phyloP scores from a whole-genome alignment of 2,888 invertebrate species.

The Troilus luridus region DNA sequence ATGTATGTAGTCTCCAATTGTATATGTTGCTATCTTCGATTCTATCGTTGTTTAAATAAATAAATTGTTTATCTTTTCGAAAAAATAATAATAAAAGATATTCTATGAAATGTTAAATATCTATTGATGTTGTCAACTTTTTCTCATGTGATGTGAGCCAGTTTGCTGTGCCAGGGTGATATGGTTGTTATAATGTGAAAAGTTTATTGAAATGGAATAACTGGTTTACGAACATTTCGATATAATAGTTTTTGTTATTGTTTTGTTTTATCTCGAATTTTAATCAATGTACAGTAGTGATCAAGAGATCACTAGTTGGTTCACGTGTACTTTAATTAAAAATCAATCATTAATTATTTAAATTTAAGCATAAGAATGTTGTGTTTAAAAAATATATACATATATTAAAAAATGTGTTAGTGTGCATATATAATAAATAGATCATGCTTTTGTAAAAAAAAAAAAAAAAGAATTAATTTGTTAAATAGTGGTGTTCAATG shows the following conservation, averaged over 20 bases:
- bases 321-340: background rate
- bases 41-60: conserved; percentile 11
- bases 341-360: background rate
- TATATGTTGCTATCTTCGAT: conserved; percentile 29
- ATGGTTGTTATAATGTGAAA: background rate
- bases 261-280: background rate
- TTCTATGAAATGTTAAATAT: background rate
- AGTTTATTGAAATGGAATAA: background rate
- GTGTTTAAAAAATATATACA: background rate
- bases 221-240: background rate
- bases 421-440: conserved; percentile 22
- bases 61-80: conserved; percentile 3
- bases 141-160: background rate
- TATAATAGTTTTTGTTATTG: background rate
- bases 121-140: conserved; percentile 42
- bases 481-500: conserved; percentile 10
- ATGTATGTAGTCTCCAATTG: background rate
- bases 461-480: background rate
- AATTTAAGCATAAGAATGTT: background rate
- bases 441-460: conserved; percentile 20
- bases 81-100: background rate
- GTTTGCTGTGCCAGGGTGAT: background rate
- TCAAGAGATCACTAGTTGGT: background rate
- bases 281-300: background rate
- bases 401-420: background rate